Evolutionary conservation across 2,888 invertebrate species (phyloP).

Genomic region (Serrognathus titanus): DNA sequence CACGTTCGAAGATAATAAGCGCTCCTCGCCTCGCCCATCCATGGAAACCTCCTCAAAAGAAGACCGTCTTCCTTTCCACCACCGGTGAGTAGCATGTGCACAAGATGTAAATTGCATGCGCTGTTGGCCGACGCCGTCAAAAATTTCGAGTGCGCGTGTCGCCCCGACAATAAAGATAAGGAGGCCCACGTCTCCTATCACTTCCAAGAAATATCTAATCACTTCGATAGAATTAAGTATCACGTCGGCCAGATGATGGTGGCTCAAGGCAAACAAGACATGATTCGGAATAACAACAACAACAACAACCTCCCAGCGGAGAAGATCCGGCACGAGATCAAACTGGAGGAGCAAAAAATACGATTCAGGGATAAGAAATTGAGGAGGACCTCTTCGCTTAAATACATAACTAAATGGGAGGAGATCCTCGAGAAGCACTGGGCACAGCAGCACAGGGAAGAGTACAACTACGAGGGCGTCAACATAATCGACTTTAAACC

Average conservation of each 20-base stretch:
- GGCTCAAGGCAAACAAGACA: background rate
- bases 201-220: constrained; percentile 1
- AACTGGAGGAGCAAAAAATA: background rate
- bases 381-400: constrained; percentile 8
- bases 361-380: constrained; percentile 7
- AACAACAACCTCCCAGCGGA: background rate
- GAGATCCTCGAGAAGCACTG: constrained; percentile 12
- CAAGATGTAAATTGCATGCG: too few relatives aligned
- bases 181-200: background rate
- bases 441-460: constrained; percentile 4
- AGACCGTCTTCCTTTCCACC: too few relatives aligned
- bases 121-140: too few relatives aligned
- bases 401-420: constrained; percentile 14
- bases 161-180: too few relatives aligned
- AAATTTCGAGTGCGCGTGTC: too few relatives aligned
- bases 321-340: background rate
- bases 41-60: too few relatives aligned
- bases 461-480: constrained; percentile 11
- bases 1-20: too few relatives aligned
- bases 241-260: background rate
- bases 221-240: background rate
- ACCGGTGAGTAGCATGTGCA: too few relatives aligned
- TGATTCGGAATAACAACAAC: background rate
- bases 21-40: too few relatives aligned
- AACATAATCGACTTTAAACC: constrained; percentile 8